Base-by-base conservation (phyloP, 2,113 vertebrate species). In the Platysternon megacephalum region DNA sequence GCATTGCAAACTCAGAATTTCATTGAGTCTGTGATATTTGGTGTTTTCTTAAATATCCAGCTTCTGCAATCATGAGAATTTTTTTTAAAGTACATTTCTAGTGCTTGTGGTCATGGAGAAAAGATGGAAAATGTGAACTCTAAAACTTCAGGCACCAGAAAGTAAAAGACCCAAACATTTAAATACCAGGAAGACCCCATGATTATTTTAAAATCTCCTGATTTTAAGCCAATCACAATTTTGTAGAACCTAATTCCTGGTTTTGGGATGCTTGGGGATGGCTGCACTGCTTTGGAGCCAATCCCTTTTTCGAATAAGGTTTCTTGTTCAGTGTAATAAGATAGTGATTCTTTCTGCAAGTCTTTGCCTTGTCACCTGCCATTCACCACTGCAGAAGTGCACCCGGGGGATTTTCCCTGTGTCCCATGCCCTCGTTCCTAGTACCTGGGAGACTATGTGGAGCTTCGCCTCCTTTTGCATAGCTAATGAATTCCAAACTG, bases 391-490 rank as follows among this genome's bases (percentile, higher is more conserved):
- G 8, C 61, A 68, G 3, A 80, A 76, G 35, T 13, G 46, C 3
- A 6, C 24, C 3, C 2, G 8, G 65, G 29, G 8, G 82, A 74
- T 81, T 89, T 95, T 88, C 11, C 79, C 5, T 93, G 29, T 83
- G 28, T 8, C 4, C 84, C 12, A 9, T 84, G 93, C 9, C 55
- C 93, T 51, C 87, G 55, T 61, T 48, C 32, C 7, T 5, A 74
- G 78, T 58, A 76, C 81, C 68, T 84, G 82, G 29, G 42, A 93
- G 86, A 82, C 3, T 28, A 74, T 24, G 51, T 68, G 46, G 32
- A 88, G 56, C 76, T 92, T 32, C 56, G 8, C 74, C 87, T 95
- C 74, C 84, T 90, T 96, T 89, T 94, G 80, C 80, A 94, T 42
- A 55, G 6, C 44, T 84, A 46, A 39, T 58, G 32, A 93, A 51